A percentile compares a stretch with the other conserved stretches of the same genome.
These are phyloP conservation scores for Argyresthia albistria DNA, from an alignment of 2,888 invertebrate species.

Conservation along the genomic window DNA sequence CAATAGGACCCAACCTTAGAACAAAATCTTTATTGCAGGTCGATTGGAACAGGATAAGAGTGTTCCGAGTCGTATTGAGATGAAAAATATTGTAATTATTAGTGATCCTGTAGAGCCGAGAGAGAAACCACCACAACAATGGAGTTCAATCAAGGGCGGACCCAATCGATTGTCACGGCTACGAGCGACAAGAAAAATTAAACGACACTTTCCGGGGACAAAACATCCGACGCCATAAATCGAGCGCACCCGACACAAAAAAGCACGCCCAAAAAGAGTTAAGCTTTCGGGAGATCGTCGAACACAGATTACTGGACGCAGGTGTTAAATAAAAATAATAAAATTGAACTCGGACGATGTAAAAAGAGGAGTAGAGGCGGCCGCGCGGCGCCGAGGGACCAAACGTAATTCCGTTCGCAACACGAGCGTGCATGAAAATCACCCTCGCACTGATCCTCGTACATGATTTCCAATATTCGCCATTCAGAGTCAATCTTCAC, in stretches of 20 bases:
- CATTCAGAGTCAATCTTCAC: constrained; percentile 39
- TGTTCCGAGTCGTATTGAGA: too few relatives aligned
- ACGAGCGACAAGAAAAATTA: constrained; percentile 54
- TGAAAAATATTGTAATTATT: not conserved
- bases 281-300: constrained; percentile 68
- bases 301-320: constrained; percentile 68
- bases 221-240: constrained; percentile 58
- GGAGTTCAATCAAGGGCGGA: constrained; percentile 39
- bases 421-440: constrained; percentile 38
- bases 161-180: constrained; percentile 53
- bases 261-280: constrained; percentile 62
- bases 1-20: too few relatives aligned
- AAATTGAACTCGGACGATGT: constrained; percentile 50
- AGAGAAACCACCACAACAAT: not conserved
- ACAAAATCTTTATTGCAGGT: too few relatives aligned
- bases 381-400: constrained; percentile 58
- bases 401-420: constrained; percentile 59
- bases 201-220: constrained; percentile 60
- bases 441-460: constrained; percentile 5
- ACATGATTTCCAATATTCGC: constrained; percentile 24
- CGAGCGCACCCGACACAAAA: constrained; percentile 44
- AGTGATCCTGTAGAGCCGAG: not conserved
- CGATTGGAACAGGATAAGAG: too few relatives aligned
- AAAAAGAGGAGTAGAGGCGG: constrained; percentile 59
- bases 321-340: constrained; percentile 73